A percentile compares a stretch with the other conserved stretches of the same genome.
Evolutionary conservation across 1,140 invertebrate genomes (phyloP).

Genomic region (Heliconius himera): DNA sequence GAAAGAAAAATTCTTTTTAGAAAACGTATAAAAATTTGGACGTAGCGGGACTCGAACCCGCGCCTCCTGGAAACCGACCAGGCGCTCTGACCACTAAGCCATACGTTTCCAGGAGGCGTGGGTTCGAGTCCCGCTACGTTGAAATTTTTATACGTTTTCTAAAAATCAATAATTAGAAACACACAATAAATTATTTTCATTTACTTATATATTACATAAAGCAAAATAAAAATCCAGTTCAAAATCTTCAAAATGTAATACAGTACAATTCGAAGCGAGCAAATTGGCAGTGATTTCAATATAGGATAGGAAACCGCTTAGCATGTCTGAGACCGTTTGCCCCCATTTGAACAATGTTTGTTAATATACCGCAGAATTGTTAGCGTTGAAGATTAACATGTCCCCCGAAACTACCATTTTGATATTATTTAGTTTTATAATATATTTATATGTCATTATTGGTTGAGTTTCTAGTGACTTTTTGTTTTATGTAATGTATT

Average conservation of each 20-base stretch:
- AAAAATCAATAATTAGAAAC: too few species aligned
- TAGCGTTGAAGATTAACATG: slow-evolving; percentile 10
- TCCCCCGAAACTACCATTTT: background rate
- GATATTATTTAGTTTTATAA: background rate
- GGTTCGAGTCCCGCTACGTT: too few species aligned
- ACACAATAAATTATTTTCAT: too few species aligned
- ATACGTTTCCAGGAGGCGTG: too few species aligned
- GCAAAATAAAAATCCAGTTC: background rate
- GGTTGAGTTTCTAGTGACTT: background rate
- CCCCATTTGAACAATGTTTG: slow-evolving; percentile 17
- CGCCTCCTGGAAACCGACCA: too few species aligned
- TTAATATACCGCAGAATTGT: slow-evolving; percentile 21
- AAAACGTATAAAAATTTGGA: too few species aligned
- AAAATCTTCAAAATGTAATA: slow-evolving; percentile 11
- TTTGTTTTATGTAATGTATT: background rate
- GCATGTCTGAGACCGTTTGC: slow-evolving; percentile 17
- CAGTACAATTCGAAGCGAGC: slow-evolving; percentile 1
- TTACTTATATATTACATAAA: background rate
- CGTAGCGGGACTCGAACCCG: too few species aligned
- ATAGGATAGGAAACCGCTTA: slow-evolving; percentile 18
- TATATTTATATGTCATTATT: background rate
- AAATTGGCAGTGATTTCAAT: slow-evolving; percentile 21
- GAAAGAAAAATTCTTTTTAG: too few species aligned
- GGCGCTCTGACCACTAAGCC: too few species aligned
- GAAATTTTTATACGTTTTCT: too few species aligned